Percentiles rank a stretch among this genome's conserved stretches.
These are phyloP conservation scores for Rhamphomyia laevipes DNA, from an alignment of 2,888 invertebrate genomes.

Conservation along the genomic window DNA sequence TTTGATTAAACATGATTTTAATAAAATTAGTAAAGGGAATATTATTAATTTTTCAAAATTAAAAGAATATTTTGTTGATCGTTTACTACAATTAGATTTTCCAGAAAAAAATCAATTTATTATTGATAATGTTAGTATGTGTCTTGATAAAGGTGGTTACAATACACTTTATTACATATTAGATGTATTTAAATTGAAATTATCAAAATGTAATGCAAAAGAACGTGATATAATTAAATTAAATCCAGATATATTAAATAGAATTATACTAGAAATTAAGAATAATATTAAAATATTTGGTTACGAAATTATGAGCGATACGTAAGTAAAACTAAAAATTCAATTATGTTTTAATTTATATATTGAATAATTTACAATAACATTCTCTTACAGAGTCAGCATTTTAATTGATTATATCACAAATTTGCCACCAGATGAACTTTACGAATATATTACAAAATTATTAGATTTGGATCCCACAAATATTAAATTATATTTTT, in stretches of 20 bases:
- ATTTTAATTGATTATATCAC: not conserved
- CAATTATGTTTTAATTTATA: not conserved
- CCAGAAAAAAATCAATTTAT: not conserved
- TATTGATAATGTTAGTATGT: not conserved
- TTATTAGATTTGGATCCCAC: slow-evolving; percentile 3
- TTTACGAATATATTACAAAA: not conserved
- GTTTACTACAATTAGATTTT: not conserved
- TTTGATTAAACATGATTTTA: not conserved
- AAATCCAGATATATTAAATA: not conserved
- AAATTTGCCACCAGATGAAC: not conserved
- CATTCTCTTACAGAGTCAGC: too few relatives aligned
- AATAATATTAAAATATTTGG: not conserved
- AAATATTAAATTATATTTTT: not conserved
- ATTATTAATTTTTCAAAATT: not conserved
- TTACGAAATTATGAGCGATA: not conserved
- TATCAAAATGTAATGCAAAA: not conserved
- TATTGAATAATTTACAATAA: too few relatives aligned
- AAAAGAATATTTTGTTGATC: slow-evolving; percentile 4
- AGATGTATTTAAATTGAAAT: not conserved
- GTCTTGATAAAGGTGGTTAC: not conserved
- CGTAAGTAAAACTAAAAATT: not conserved
- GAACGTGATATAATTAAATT: not conserved
- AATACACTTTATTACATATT: not conserved
- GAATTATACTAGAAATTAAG: not conserved
- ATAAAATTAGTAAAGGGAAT: not conserved